These are phyloP conservation scores for Oryzias dopingdopingensis DNA, from an alignment of 2,797 vertebrate genomes.

Conservation along the genomic window DNA sequence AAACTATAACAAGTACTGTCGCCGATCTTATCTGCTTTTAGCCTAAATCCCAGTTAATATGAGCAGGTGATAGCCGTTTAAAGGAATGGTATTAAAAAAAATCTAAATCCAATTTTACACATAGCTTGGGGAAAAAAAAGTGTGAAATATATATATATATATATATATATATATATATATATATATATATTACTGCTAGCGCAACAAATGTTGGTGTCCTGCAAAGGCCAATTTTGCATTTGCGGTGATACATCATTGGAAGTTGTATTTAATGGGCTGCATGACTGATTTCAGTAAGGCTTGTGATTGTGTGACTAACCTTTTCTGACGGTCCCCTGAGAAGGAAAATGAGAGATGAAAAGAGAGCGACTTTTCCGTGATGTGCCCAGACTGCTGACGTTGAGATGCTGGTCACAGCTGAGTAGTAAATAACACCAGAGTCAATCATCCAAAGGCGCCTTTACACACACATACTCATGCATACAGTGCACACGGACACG, in stretches of 20 bases:
- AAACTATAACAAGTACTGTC: too few relatives aligned
- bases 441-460: slow-evolving; percentile 59
- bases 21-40: too few relatives aligned
- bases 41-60: too few relatives aligned
- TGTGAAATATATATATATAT: too few relatives aligned
- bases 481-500: slow-evolving; percentile 12
- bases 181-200: not conserved
- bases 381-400: slow-evolving; percentile 36
- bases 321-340: slow-evolving; percentile 42
- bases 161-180: not conserved
- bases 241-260: slow-evolving; percentile 1
- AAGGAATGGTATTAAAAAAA: too few relatives aligned
- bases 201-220: not conserved
- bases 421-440: slow-evolving; percentile 70
- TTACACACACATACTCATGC: slow-evolving; percentile 31
- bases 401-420: slow-evolving; percentile 63
- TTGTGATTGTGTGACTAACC: slow-evolving; percentile 50
- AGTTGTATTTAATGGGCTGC: slow-evolving; percentile 15
- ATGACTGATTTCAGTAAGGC: slow-evolving; percentile 36
- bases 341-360: slow-evolving; percentile 17
- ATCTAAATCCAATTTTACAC: too few relatives aligned
- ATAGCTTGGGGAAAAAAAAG: too few relatives aligned
- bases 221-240: slow-evolving; percentile 9
- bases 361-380: slow-evolving; percentile 31
- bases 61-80: too few relatives aligned